phyloP scores from a whole-genome alignment of 1,140 invertebrate genomes.

The Lepidurus packardi region DNA sequence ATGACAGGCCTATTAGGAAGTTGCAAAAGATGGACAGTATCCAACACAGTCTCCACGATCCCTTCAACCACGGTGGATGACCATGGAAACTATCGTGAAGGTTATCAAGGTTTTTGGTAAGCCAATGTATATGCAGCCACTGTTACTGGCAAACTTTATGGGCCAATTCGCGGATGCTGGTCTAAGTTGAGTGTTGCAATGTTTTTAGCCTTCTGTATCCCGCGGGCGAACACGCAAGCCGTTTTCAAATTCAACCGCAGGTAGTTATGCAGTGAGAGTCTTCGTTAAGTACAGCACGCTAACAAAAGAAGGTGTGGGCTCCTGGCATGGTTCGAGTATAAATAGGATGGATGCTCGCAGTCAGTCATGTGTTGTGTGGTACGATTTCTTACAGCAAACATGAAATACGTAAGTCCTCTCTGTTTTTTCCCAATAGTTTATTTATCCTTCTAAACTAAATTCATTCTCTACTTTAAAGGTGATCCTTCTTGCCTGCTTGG shows the following conservation, averaged over 20 bases:
- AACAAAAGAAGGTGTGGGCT: constrained; percentile 5
- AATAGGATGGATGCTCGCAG: neutral
- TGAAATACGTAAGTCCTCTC: constrained; percentile 31
- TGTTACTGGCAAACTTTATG: neutral
- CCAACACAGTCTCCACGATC: no score
- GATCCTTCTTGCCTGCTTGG: constrained; percentile 29
- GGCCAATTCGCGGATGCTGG: neutral
- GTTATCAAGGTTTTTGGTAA: neutral
- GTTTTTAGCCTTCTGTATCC: neutral
- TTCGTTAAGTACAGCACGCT: neutral
- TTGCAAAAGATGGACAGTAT: no score
- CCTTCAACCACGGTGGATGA: neutral
- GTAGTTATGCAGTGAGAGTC: neutral
- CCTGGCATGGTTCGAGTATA: neutral
- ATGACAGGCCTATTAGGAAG: no score
- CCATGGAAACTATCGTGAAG: constrained; percentile 1
- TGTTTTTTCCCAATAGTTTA: neutral
- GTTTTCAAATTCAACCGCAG: neutral
- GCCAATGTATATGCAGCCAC: neutral
- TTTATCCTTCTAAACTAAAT: neutral
- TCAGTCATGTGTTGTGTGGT: neutral
- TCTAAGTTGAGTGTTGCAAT: neutral
- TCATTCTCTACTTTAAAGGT: constrained; percentile 23
- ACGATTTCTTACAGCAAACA: constrained; percentile 14
- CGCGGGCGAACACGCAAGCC: neutral